These are phyloP conservation scores for Malthinus seriepunctatus DNA, from an alignment of 2,888 invertebrate genomes.

Conservation along the genomic window DNA sequence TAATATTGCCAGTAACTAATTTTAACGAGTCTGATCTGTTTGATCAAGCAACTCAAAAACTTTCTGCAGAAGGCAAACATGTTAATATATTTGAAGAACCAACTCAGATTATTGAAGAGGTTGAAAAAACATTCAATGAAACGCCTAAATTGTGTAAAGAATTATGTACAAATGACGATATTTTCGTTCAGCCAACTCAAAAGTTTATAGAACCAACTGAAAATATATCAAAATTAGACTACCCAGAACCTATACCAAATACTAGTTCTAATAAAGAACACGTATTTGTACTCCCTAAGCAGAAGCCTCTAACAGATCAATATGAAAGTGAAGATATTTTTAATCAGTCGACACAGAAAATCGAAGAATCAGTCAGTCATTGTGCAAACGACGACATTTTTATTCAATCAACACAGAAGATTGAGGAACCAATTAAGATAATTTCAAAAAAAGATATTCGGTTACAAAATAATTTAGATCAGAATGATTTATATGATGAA, in stretches of 20 bases:
- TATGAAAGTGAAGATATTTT: not conserved
- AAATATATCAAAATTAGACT: not conserved
- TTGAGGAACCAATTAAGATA: not conserved
- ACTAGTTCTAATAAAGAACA: not conserved
- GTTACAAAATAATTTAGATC: too few species aligned
- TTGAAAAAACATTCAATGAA: not conserved
- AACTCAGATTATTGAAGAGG: conserved; percentile 8
- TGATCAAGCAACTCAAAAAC: not conserved
- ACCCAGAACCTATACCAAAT: not conserved
- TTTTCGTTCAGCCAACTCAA: conserved; percentile 11
- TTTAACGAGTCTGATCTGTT: not conserved
- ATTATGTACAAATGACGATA: conserved; percentile 2
- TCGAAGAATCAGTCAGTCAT: too few species aligned
- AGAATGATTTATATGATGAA: not conserved
- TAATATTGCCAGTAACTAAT: too few species aligned
- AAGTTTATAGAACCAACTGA: not conserved
- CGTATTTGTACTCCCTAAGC: not conserved
- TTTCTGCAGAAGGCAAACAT: not conserved
- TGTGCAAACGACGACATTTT: too few species aligned
- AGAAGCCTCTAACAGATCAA: not conserved
- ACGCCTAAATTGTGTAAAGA: not conserved
- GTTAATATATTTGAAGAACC: conserved; percentile 21
- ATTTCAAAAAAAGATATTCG: too few species aligned
- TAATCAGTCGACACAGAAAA: not conserved
- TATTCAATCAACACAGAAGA: not conserved